Conservation (phyloP, 2,113 vertebrate genomes). For the Hydrochoerus hydrochaeris region DNA sequence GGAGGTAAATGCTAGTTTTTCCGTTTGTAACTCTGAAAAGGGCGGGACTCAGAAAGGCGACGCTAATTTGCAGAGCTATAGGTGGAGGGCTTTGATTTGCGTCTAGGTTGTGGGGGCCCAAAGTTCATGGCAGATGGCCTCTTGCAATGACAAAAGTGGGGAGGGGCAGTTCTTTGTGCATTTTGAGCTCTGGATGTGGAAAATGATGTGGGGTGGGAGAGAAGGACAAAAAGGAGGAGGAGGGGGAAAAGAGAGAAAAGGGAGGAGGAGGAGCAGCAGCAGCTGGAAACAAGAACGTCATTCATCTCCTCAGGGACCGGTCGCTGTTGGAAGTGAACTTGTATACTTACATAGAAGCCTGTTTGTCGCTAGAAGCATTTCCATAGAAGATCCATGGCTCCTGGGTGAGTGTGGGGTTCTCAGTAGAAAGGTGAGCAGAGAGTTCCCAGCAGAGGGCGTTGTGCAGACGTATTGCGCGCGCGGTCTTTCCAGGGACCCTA, state of each 20-base stretch:
- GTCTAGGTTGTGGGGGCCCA: neutral
- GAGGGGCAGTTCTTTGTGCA: neutral
- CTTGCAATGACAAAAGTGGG: neutral
- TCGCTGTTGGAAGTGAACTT: neutral
- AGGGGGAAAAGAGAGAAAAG: too few species aligned
- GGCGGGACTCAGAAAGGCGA: neutral
- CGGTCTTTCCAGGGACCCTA: rapidly evolving
- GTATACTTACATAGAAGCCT: neutral
- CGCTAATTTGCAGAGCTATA: neutral
- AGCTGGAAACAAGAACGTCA: neutral
- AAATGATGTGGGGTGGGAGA: neutral
- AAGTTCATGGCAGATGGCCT: neutral
- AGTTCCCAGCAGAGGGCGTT: constrained; percentile 21
- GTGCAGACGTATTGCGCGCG: neutral
- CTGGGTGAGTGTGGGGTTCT: neutral
- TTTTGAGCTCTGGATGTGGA: neutral
- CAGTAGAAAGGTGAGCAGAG: neutral
- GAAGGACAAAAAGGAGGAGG: too few species aligned
- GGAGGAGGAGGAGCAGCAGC: too few species aligned
- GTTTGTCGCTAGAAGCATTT: neutral
- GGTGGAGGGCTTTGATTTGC: too few species aligned
- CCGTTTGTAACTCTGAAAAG: neutral
- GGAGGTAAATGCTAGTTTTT: neutral
- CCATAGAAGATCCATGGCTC: neutral
- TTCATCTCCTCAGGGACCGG: neutral